Evolutionary conservation across 2,888 invertebrate genomes (phyloP), one percentile per base, ranked within the genome.

Genomic region (Nomada lathburiana): DNA sequence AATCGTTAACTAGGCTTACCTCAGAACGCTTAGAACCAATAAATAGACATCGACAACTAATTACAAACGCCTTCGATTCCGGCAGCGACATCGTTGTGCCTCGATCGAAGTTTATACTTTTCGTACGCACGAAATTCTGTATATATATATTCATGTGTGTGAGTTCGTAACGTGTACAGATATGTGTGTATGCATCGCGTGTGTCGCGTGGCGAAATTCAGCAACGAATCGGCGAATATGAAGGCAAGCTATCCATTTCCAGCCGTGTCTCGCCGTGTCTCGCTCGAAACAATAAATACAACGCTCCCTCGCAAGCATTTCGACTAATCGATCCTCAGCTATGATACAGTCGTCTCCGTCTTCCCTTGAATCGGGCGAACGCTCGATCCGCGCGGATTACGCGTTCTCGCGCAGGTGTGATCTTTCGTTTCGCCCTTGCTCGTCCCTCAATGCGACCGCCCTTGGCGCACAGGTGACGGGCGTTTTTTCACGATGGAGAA

Each of bases 21-120:
- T 82, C 76, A 68, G 76, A 83, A 71, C 80, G 76, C 72, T 88
- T 88, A 89, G 78, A 76, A 79, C 83, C 83, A 88, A 88, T 88
- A 89, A 88, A 88, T 88, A 88, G 87, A 87, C 84, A 80, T 86
- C 84, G 78, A 83, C 73, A 80, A 74, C 85, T 88, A 88, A 88
- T 88, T 88, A 88, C 89, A 89, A 80, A 65, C 78, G 77, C 52
- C 65, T 71, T 65, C 77, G 60, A 75, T 13, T 36, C n/a, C 23
- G 52, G 72, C 70, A 20, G 47, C 62, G 62, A 69, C 72, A 50
- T 77, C 80, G 83, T 18, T 29, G 47, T 53, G 23, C 42, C 44
- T 26, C 52, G 36, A 29, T 67, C 52, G 52, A 77, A 36, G 29
- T 13, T 29, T 47, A 47, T 26, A 42, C 47, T 20, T 23, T 11